Conservation (phyloP, 2,113 vertebrate genomes). For the Sus scrofa region T2T-Sscrofa CM000828.6:28964001-28964500, state of each 20-base stretch:
- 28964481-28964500: not conserved
- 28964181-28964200: not conserved
- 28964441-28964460: not conserved
- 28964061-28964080: not conserved
- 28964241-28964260: not conserved
- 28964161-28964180: not conserved
- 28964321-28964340: not conserved
- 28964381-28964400: not conserved
- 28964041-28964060: not conserved
- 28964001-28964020: not conserved
- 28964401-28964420: not conserved
- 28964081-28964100: not conserved
- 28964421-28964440: conserved; percentile 26
- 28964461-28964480: not conserved
- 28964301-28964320: not conserved
- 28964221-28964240: not conserved
- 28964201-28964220: not conserved
- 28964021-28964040: not conserved
- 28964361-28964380: conserved; percentile 10
- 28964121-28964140: not conserved
- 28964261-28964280: not conserved
- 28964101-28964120: not conserved
- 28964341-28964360: not conserved
- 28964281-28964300: conserved; percentile 8
- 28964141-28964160: not conserved